Percentiles rank a stretch among this genome's conserved stretches.
Evolutionary conservation across 92 coral and sea anemone genomes (phyloP).

Genomic region (Paragorgia papillata): DNA sequence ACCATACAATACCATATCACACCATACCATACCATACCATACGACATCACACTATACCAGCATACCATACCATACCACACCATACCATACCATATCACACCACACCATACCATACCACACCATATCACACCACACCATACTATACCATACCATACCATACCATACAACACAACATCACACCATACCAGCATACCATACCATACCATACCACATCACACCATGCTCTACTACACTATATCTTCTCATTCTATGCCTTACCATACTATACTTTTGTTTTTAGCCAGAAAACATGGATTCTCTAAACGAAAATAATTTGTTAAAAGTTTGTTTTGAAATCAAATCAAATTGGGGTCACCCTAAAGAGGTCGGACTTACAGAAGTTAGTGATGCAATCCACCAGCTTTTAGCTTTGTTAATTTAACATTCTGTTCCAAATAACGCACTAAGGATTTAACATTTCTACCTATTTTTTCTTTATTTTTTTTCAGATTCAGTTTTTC

Average conservation of each 20-base stretch:
- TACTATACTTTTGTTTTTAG: slow-evolving; percentile 15
- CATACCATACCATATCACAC: slow-evolving; percentile 2
- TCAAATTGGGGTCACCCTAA: slow-evolving; percentile 93
- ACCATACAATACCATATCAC: too few relatives aligned
- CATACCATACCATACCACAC: slow-evolving; percentile 11
- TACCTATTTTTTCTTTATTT: not conserved
- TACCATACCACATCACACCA: slow-evolving; percentile 14
- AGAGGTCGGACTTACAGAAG: slow-evolving; percentile 89
- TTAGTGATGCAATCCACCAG: slow-evolving; percentile 12
- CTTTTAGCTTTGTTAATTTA: too few relatives aligned
- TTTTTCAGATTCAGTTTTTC: slow-evolving; percentile 77
- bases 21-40: not conserved
- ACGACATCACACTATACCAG: too few relatives aligned
- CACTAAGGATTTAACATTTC: too few relatives aligned
- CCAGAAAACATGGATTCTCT: not conserved
- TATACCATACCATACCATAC: not conserved
- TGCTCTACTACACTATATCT: too few relatives aligned
- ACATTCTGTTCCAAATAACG: too few relatives aligned
- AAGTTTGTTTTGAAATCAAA: slow-evolving; percentile 78
- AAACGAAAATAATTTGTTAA: slow-evolving; percentile 48
- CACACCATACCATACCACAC: slow-evolving; percentile 9
- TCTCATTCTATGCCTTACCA: too few relatives aligned
- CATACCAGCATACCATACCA: slow-evolving; percentile 18
- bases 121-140: not conserved
- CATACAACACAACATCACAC: too few relatives aligned